These are phyloP conservation scores for Poeciliopsis prolifica DNA, from an alignment of 2,113 vertebrate species.

Conservation along the genomic window DNA sequence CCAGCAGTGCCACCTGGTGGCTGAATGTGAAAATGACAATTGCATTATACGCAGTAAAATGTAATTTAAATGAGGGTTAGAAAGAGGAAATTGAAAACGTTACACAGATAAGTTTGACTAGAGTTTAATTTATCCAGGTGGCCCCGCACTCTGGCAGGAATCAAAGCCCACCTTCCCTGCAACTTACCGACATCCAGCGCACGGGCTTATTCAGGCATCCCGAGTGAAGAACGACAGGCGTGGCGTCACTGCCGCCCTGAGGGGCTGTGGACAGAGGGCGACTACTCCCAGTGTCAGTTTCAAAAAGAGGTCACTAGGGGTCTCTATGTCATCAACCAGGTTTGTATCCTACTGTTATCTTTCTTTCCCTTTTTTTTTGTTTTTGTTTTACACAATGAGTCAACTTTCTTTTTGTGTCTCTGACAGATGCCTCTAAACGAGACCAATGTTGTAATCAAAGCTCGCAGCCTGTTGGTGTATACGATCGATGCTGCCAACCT, in stretches of 20 bases:
- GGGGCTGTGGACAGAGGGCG: conserved; percentile 91
- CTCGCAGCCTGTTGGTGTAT: conserved; percentile 90
- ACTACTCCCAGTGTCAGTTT: conserved; percentile 95
- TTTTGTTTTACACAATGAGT: background rate
- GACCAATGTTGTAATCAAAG: conserved; percentile 90
- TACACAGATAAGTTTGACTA: background rate
- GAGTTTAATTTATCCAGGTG: conserved; percentile 79
- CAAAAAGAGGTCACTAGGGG: conserved; percentile 94
- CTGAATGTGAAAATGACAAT: conserved; percentile 17
- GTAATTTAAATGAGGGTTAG: background rate
- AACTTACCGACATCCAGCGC: conserved; percentile 84
- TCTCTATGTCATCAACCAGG: conserved; percentile 97
- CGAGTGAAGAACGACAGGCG: conserved; percentile 87
- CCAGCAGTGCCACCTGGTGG: conserved; percentile 66
- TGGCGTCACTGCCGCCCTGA: conserved; percentile 90
- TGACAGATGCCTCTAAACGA: conserved; percentile 94
- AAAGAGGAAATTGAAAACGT: background rate
- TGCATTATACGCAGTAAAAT: no score
- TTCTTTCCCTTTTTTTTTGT: background rate
- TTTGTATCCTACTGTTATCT: conserved; percentile 32
- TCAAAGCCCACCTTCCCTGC: conserved; percentile 90
- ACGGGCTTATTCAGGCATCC: conserved; percentile 85
- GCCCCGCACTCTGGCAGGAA: conserved; percentile 94
- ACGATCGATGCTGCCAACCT: conserved; percentile 95
- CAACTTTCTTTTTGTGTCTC: background rate